Conservation (phyloP, 2,113 vertebrate species). For the Boleophthalmus pectinirostris region DNA sequence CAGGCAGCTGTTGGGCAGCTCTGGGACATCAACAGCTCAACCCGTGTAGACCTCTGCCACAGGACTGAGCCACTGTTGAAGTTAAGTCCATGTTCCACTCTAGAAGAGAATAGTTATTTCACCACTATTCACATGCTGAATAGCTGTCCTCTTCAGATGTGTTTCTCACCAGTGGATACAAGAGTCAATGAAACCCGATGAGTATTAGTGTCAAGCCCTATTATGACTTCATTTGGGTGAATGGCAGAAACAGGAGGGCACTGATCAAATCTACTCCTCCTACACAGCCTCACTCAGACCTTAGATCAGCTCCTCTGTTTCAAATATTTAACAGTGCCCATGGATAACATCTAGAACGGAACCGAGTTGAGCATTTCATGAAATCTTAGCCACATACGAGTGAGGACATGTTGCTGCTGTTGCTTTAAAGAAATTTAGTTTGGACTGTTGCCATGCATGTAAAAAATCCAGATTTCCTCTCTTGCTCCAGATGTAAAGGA, state of each 20-base stretch:
- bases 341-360: conserved; percentile 66
- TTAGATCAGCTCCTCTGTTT: conserved; percentile 51
- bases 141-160: conserved; percentile 37
- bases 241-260: conserved; percentile 73
- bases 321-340: conserved; percentile 48
- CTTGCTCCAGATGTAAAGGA: conserved; percentile 67
- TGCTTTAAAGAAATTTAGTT: conserved; percentile 72
- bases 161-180: conserved; percentile 51
- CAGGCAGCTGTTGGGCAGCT: conserved; percentile 72
- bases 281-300: conserved; percentile 40
- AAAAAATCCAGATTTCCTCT: conserved; percentile 72
- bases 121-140: conserved; percentile 47
- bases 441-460: conserved; percentile 67
- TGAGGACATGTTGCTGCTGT: conserved; percentile 67
- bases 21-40: conserved; percentile 42
- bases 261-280: conserved; percentile 50
- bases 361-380: conserved; percentile 55
- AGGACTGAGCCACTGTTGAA: conserved; percentile 2
- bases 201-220: conserved; percentile 60
- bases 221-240: conserved; percentile 71
- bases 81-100: background rate
- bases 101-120: conserved; percentile 44
- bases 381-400: conserved; percentile 56
- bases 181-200: conserved; percentile 60
- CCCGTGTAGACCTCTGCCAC: conserved; percentile 22